These are phyloP conservation scores for Smutsia gigantea DNA, from an alignment of 2,797 vertebrate species.

Conservation along the genomic window DNA sequence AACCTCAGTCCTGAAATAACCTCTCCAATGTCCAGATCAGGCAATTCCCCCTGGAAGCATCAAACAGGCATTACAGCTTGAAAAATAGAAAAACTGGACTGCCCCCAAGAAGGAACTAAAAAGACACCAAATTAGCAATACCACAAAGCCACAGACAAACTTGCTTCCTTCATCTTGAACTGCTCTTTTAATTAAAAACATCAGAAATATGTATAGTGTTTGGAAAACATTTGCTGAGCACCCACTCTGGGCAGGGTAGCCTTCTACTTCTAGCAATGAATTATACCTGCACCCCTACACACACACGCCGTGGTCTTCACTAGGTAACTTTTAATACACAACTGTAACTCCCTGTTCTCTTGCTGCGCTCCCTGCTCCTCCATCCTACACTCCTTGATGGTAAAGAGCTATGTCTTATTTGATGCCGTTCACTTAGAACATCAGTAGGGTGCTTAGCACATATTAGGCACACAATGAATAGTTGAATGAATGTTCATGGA, in stretches of 20 bases:
- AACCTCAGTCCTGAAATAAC: slow-evolving; percentile 68
- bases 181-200: slow-evolving; percentile 3
- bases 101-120: slow-evolving; percentile 3
- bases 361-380: background rate
- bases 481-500: background rate
- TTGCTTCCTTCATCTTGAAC: background rate
- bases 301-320: accelerated
- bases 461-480: background rate
- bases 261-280: background rate
- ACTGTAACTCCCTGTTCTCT: background rate
- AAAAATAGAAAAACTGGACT: slow-evolving; percentile 61
- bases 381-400: background rate
- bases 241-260: background rate
- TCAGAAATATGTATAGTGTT: background rate
- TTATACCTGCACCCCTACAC: background rate
- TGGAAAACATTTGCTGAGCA: background rate
- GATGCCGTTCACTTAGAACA: background rate
- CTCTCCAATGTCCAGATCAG: slow-evolving; percentile 55
- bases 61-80: background rate
- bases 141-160: slow-evolving; percentile 6
- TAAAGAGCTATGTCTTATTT: background rate
- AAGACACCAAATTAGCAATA: background rate
- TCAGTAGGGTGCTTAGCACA: background rate
- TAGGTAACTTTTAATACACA: background rate
- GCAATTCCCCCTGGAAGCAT: slow-evolving; percentile 46